Evolutionary conservation across 2,888 invertebrate genomes (phyloP), one percentile per base, ranked within the genome.

Genomic region (Callimorpha dominula): DNA sequence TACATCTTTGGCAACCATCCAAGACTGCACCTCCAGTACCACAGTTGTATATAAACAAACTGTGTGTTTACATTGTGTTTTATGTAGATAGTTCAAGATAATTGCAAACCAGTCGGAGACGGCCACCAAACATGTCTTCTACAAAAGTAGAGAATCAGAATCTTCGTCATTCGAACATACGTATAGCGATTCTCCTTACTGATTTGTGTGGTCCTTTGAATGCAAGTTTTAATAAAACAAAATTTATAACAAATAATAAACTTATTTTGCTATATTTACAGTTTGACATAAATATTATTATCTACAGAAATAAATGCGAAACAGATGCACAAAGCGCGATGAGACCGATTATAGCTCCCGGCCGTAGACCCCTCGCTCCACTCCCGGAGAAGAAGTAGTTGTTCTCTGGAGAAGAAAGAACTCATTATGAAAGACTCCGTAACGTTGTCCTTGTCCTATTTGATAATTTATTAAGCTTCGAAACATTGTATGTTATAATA

Each of bases 381-480:
- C 70, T 78, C 4, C 87, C 78, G 1, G 91, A 85, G 83, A 92
- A 92, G 84, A 88, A 89, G 79, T 78, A 88, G 0, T 81, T 82
- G 46, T 71, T 85, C 73, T 89, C 89, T 90, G 89, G 5, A 87
- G 68, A 57, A 62, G 9, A 49, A 60, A 60, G 43, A 17, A 69
- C 40, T 14, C 11, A 49, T 17, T 31, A 40, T 42, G 9, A 64
- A 8, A 46, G 20, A 20, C 20, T 12, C 11, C 1, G 57, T 57
- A 11, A 57, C 20, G 20, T 12, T 57, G 20, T 57, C 6, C 17
- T 52, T 52, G 7, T 31, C 31, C 31, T 2, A 31, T 31, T 31
- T 1, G 31, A 2, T 31, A 31, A 31, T 31, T 31, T 31, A 31
- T 31, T 31, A 2, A 2, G 31, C 31, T 31, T 31, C 31, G 31